Percentiles rank a stretch among this genome's conserved stretches.
Evolutionary conservation across 1,140 invertebrate species (phyloP).

Genomic region (Metopolophium dirhodum): DNA sequence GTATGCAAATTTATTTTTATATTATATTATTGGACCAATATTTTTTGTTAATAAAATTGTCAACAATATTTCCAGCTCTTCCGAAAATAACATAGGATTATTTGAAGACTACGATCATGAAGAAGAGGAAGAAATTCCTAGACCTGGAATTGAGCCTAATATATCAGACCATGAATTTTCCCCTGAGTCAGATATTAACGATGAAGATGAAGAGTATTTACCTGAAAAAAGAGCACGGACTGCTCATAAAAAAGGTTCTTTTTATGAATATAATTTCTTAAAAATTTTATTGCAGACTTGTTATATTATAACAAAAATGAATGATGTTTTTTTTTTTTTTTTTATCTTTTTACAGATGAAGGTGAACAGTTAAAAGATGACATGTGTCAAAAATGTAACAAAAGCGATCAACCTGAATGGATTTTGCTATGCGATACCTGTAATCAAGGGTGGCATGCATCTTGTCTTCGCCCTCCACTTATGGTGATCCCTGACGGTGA

Average conservation of each 20-base stretch:
- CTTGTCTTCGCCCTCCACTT: constrained; percentile 87
- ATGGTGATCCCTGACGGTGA: constrained; percentile 94
- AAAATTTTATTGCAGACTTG: neutral
- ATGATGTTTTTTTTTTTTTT: neutral
- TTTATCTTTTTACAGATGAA: constrained; percentile 57
- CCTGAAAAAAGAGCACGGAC: constrained; percentile 75
- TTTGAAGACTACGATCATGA: constrained; percentile 65
- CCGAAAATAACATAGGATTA: constrained; percentile 70
- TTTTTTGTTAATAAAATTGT: neutral
- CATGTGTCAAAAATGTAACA: constrained; percentile 83
- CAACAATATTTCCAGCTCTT: constrained; percentile 62
- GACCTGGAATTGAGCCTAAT: constrained; percentile 63
- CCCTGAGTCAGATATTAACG: constrained; percentile 75
- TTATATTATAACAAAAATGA: neutral
- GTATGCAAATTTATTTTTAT: constrained; percentile 57
- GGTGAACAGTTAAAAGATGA: constrained; percentile 67
- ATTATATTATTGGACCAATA: neutral
- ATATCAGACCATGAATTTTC: constrained; percentile 93
- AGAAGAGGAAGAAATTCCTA: constrained; percentile 65
- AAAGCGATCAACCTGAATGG: constrained; percentile 93
- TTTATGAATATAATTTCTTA: neutral
- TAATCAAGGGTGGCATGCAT: constrained; percentile 93
- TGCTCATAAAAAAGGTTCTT: constrained; percentile 61
- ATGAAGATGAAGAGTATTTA: constrained; percentile 67
- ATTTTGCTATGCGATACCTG: constrained; percentile 94